phyloP scores from a whole-genome alignment of 2,113 vertebrate genomes.

The Hippolais icterina region DNA sequence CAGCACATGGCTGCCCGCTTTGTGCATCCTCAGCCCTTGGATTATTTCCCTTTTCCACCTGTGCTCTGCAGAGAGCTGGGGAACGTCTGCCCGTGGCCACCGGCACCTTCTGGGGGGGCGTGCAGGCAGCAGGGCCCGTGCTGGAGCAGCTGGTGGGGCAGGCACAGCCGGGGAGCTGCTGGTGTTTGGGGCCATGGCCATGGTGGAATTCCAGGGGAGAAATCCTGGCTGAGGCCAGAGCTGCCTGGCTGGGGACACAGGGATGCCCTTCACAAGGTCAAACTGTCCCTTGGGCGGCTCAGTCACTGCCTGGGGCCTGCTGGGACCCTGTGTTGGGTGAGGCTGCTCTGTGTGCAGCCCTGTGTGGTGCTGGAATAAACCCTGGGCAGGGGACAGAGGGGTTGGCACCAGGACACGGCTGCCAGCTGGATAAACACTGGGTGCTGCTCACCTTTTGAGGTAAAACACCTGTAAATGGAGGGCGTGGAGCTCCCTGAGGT shows the following conservation, averaged over 20 bases:
- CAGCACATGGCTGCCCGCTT: not conserved
- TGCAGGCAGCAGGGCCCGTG: not conserved
- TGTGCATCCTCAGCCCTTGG: conserved; percentile 58
- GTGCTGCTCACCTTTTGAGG: not conserved
- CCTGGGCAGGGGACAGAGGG: not conserved
- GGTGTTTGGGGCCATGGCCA: accelerated
- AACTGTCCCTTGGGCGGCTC: not conserved
- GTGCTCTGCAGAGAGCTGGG: not conserved
- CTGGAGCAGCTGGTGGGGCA: not conserved
- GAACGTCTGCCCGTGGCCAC: not conserved
- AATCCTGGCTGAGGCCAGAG: accelerated
- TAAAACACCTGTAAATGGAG: not conserved
- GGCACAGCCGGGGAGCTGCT: not conserved
- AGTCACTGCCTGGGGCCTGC: not conserved
- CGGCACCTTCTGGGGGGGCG: not conserved
- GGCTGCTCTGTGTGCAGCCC: not conserved
- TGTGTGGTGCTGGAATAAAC: accelerated
- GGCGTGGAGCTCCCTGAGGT: not conserved
- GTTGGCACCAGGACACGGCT: not conserved
- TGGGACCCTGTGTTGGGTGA: not conserved
- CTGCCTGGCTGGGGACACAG: not conserved
- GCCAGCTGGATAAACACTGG: not conserved
- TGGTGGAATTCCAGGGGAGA: not conserved
- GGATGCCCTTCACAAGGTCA: not conserved
- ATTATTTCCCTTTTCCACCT: not conserved